Base-by-base conservation (phyloP, 2,113 vertebrate genomes). In the Neodontobutis hainanensis region DNA sequence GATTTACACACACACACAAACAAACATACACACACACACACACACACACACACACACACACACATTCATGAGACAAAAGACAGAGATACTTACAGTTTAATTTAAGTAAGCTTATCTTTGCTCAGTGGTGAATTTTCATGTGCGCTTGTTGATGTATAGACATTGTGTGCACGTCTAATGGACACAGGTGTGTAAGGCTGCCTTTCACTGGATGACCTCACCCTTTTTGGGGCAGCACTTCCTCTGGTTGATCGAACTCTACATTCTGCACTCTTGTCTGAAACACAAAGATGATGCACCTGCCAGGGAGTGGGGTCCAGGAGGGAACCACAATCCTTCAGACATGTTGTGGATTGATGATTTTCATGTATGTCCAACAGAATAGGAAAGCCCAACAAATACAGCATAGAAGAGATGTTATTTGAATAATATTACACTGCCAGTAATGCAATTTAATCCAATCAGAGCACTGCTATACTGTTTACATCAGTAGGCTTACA, bases 201-300 rank as follows among this genome's bases (percentile, higher is more conserved):
- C 65, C 64, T 77, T 67, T 35, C 12, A 68, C 73, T 58, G 65
- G 45, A 57, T 81, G 82, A 87, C 87, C 84, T 81, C 71, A 76
- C 52, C 45, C 61, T 85, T 88, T 79, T 71, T 77, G 72, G 86
- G 82, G 79, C 82, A 82, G 77, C 74, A 82, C 75, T 87, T 86
- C 76, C 81, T 57, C 8, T 67, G 52, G 71, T 67, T 71, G 68
- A 88, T 88, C 83, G 78, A 87, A 85, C 82, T 80, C 69, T 70
- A 51, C 74, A 61, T 69, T 73, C 56, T 66, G 64, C 80, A 73
- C 76, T 56, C 65, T 74, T 73, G 77, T 85, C 80, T 87, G 46
- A 38, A 74, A 81, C 75, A 86, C 76, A 88, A 87, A 88, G 76
- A 65, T 36, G 78, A 83, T 70, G 65, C 86, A 85, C 85, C 83